Percentiles rank a stretch among this genome's conserved stretches.
phyloP scores from a whole-genome alignment of 2,113 vertebrate species.

The Murina feae region DNA sequence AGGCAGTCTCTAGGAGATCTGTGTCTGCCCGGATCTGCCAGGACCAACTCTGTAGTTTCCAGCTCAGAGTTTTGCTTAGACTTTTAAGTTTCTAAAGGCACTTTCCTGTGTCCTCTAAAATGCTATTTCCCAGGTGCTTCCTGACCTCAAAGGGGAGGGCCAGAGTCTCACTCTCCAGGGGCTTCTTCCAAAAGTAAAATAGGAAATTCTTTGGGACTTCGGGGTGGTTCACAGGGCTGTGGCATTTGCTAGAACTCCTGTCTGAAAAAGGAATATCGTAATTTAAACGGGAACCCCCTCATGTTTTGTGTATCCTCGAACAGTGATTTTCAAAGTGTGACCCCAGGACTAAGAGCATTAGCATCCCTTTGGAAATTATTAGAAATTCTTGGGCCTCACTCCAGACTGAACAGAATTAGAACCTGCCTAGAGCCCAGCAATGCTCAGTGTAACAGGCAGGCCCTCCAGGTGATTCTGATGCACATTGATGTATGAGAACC shows the following conservation, averaged over 20 bases:
- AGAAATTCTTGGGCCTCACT: neutral
- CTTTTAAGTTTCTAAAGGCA: conserved; percentile 33
- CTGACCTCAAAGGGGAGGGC: conserved; percentile 43
- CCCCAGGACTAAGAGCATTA: neutral
- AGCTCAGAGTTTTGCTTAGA: conserved; percentile 32
- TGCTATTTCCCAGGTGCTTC: conserved; percentile 54
- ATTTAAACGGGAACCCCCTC: conserved; percentile 10
- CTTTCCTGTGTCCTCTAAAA: conserved; percentile 46
- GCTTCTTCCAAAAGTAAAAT: conserved; percentile 64
- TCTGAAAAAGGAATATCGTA: neutral
- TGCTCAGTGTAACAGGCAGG: neutral
- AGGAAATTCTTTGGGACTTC: conserved; percentile 50
- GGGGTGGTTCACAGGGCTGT: conserved; percentile 35
- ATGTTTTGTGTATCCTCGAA: neutral
- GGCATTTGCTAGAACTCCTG: conserved; percentile 54
- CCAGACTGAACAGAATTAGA: neutral
- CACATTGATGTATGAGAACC: neutral
- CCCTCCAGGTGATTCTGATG: neutral
- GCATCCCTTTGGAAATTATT: neutral
- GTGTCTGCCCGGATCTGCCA: neutral
- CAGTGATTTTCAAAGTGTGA: neutral
- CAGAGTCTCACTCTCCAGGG: conserved; percentile 34
- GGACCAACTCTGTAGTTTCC: neutral
- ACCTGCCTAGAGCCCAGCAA: neutral
- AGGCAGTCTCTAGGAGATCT: neutral